Conservation (phyloP, 2,113 vertebrate species). For the Cavia porcellus region DNA sequence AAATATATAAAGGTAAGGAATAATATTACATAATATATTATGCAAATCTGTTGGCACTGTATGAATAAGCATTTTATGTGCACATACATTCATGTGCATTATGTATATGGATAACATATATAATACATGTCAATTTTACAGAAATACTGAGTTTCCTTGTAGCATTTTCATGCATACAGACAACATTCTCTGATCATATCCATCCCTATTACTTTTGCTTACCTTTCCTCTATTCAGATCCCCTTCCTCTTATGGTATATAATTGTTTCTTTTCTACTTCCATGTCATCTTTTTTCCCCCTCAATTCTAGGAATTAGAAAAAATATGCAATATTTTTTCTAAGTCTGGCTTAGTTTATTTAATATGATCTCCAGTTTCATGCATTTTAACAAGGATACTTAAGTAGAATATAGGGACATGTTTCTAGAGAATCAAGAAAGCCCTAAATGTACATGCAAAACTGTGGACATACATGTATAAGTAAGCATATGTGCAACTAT, state of each 20-base stretch:
- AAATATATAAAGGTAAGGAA: background rate
- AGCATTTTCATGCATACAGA: background rate
- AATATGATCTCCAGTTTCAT: background rate
- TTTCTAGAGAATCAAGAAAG: conserved; percentile 35
- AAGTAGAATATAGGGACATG: background rate
- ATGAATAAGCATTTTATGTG: background rate
- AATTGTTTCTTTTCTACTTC: background rate
- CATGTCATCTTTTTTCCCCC: background rate
- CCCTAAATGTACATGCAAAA: background rate
- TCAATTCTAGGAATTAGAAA: background rate
- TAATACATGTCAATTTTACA: background rate
- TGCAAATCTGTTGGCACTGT: background rate
- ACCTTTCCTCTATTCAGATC: background rate
- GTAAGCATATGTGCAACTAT: background rate
- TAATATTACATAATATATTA: background rate
- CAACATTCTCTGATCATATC: background rate
- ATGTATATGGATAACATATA: background rate
- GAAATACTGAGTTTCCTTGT: background rate
- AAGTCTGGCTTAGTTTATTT: background rate
- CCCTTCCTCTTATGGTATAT: background rate
- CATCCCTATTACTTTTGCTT: background rate
- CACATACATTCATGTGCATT: background rate
- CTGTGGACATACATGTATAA: background rate
- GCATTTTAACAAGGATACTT: background rate
- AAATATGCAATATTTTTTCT: background rate